Percentiles rank a stretch among this genome's conserved stretches.
These are phyloP conservation scores for Sturnus vulgaris DNA, from an alignment of 2,113 vertebrate genomes.

Conservation along the genomic window DNA sequence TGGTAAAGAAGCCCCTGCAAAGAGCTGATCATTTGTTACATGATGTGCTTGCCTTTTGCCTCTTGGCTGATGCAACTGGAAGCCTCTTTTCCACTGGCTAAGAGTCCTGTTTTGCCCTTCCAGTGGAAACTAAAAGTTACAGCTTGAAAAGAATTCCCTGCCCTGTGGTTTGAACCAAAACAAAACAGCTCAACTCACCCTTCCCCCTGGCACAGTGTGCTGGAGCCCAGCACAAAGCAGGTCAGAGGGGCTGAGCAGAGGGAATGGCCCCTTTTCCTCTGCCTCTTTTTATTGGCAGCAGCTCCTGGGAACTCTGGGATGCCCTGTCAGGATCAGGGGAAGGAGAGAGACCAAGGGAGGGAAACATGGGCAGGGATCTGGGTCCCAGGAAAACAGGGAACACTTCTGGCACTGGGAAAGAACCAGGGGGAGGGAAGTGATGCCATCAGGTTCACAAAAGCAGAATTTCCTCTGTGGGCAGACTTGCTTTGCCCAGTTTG, in stretches of 20 bases:
- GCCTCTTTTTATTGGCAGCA: constrained; percentile 75
- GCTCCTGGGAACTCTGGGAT: constrained; percentile 74
- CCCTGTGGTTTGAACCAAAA: background rate
- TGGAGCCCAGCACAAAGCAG: background rate
- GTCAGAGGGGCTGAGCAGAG: constrained; percentile 47
- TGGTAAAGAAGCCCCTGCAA: background rate
- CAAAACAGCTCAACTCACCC: background rate
- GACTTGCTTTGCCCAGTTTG: background rate
- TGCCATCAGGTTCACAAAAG: background rate
- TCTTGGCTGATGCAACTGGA: background rate
- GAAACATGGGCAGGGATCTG: background rate
- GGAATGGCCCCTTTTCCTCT: constrained; percentile 71
- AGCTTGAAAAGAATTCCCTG: constrained; percentile 26
- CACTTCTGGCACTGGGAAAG: background rate
- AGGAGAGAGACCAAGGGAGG: background rate
- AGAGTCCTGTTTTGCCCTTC: background rate
- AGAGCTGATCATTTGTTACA: background rate
- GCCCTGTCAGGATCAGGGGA: constrained; percentile 14
- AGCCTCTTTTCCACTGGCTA: constrained; percentile 23
- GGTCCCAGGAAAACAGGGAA: background rate
- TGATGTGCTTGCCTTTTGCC: background rate
- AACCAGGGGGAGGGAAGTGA: background rate
- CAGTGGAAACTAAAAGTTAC: constrained; percentile 42
- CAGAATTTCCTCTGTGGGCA: background rate
- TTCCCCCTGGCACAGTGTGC: background rate